Base-by-base conservation (phyloP, 1,140 invertebrate genomes). In the Oryzaephilus surinamensis region DNA sequence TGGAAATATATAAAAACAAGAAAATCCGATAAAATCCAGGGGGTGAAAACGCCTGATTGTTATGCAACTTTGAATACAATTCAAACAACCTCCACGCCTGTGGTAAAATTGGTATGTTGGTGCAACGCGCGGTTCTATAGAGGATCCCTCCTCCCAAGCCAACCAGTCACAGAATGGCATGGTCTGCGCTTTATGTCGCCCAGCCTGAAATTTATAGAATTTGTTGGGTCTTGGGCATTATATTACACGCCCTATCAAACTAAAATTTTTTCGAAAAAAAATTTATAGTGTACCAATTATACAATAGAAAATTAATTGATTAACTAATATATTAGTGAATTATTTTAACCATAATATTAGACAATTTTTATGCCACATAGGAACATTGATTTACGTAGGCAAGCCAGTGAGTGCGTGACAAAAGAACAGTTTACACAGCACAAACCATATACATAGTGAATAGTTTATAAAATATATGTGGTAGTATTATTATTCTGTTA, bases 131-230 rank as follows among this genome's bases (percentile, higher is more conserved):
- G n/a, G n/a, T n/a, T n/a, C 35, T 41, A 41, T 39, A 20, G 24
- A 24, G 30, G 36, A 37, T 46, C 44, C 50, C 52, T 46, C 50
- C 55, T 50, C 44, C 42, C 42, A 55, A 56, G 56, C 48, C 54
- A 54, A 54, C 48, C 54, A 54, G 52, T 54, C 56, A 52, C 52
- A 52, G 51, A 54, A 52, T 59, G 58, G 58, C 58, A 57, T 59
- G 58, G 58, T 59, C 51, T 59, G 51, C 37, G 51, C 46, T 40
- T 46, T 45, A n/a, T 34, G 44, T 58, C 45, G 58, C 50, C 58
- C 58, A 50, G 55, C 56, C 53, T 56, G 51, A 52, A 38, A 47
- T 35, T 43, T 46, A 41, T 39, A 47, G 42, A 51, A 49, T 54
- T 55, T 44, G 50, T 44, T 51, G 46, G 49, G 51, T 48, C 50